phyloP scores from a whole-genome alignment of 2,888 invertebrate genomes.

The Onchidella celtica region DNA sequence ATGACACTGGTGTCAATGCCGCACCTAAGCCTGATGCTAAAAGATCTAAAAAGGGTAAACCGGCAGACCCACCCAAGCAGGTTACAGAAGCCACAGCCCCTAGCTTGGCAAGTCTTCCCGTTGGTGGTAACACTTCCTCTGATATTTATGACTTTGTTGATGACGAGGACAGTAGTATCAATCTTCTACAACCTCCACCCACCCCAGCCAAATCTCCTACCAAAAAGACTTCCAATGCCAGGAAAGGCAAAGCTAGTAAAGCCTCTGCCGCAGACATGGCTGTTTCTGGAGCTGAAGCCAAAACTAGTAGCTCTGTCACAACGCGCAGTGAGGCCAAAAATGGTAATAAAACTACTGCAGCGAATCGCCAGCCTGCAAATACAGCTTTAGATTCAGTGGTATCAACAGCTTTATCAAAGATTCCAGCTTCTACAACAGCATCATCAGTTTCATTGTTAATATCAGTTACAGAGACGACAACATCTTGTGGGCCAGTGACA shows the following conservation, averaged over 20 bases:
- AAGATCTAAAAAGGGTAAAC: constrained; percentile 23
- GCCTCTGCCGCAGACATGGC: neutral
- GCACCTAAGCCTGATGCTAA: constrained; percentile 9
- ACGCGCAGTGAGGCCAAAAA: constrained; percentile 24
- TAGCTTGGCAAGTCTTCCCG: neutral
- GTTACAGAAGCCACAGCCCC: neutral
- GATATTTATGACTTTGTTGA: constrained; percentile 50
- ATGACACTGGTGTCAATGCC: neutral
- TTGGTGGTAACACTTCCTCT: constrained; percentile 25
- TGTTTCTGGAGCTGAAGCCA: neutral
- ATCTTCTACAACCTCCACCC: constrained; percentile 39
- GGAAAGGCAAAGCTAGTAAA: constrained; percentile 32
- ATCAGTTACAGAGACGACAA: neutral
- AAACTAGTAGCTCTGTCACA: neutral
- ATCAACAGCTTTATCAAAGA: neutral
- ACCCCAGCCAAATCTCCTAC: constrained; percentile 25
- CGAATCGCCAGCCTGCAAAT: neutral
- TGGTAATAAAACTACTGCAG: neutral
- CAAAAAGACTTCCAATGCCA: constrained; percentile 24
- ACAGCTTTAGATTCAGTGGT: neutral
- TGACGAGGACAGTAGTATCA: constrained; percentile 29
- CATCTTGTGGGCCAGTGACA: constrained; percentile 15
- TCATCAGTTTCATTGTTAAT: neutral
- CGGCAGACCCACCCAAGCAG: neutral
- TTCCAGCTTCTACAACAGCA: neutral